These are phyloP conservation scores for Epiblema foenella DNA, from an alignment of 2,888 invertebrate genomes.

Conservation along the genomic window DNA sequence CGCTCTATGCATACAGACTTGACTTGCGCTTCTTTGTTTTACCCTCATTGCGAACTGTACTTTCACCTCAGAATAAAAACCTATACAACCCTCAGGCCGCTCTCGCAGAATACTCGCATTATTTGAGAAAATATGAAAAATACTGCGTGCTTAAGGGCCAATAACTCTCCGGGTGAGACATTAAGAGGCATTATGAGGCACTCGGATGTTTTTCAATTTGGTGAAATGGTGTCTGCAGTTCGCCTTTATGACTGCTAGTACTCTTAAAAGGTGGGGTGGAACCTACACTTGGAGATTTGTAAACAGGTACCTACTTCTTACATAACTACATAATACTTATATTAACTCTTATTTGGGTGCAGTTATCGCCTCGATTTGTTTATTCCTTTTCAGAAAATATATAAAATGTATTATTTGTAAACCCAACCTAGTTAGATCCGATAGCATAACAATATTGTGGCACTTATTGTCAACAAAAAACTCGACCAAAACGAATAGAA, in stretches of 20 bases:
- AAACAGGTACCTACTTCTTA: constrained; percentile 1
- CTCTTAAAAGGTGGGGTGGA: constrained; percentile 51
- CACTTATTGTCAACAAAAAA: constrained; percentile 15
- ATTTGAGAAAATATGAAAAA: constrained; percentile 80
- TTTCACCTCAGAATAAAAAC: constrained; percentile 42
- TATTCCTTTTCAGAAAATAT: neutral
- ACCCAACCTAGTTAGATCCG: neutral
- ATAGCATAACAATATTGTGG: neutral
- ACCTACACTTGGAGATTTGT: constrained; percentile 26
- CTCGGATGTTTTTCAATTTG: constrained; percentile 82
- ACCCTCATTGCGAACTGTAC: constrained; percentile 3
- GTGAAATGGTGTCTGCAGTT: constrained; percentile 68
- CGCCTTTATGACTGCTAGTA: constrained; percentile 63
- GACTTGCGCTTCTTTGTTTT: neutral
- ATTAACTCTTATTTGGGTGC: too few relatives aligned
- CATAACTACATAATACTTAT: too few relatives aligned
- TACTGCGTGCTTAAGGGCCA: constrained; percentile 69
- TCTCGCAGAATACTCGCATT: constrained; percentile 64
- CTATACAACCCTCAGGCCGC: constrained; percentile 45
- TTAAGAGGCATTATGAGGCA: constrained; percentile 78
- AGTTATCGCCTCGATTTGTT: too few relatives aligned
- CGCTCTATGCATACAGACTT: neutral
- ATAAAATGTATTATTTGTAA: neutral
- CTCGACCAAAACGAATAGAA: constrained; percentile 46
- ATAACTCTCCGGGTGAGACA: constrained; percentile 74